Evolutionary conservation across 2,797 vertebrate species (phyloP).

Genomic region (Lepilemur ruficaudatus): DNA sequence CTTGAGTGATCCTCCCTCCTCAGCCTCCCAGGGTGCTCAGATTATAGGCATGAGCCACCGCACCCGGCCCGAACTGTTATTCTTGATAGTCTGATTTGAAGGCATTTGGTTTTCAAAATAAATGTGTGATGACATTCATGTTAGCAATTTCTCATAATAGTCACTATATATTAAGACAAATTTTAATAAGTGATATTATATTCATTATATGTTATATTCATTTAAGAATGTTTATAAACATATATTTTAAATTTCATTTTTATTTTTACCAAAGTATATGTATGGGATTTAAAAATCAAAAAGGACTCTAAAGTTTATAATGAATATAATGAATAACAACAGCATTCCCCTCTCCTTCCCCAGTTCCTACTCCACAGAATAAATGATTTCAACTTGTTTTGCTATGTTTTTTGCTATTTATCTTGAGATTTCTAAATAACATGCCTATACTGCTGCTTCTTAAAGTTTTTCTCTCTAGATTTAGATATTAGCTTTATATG

Average conservation of each 20-base stretch:
- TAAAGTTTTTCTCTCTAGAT: neutral
- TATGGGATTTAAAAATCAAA: neutral
- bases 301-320: neutral
- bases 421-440: neutral
- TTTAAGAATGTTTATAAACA: neutral
- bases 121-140: neutral
- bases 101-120: conserved; percentile 82
- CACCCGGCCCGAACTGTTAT: conserved; percentile 85
- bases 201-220: neutral
- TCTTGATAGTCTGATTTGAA: conserved; percentile 90
- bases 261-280: neutral
- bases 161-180: neutral
- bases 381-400: neutral
- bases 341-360: neutral
- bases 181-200: neutral
- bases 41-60: no score
- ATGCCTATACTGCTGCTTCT: neutral
- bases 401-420: neutral
- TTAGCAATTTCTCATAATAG: neutral
- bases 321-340: neutral
- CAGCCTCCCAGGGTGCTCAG: no score
- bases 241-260: neutral
- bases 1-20: no score
- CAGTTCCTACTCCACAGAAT: neutral
- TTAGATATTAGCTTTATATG: neutral